Evolutionary conservation across 1,140 invertebrate species (phyloP).

Genomic region (Drosophila subobscura): DNA sequence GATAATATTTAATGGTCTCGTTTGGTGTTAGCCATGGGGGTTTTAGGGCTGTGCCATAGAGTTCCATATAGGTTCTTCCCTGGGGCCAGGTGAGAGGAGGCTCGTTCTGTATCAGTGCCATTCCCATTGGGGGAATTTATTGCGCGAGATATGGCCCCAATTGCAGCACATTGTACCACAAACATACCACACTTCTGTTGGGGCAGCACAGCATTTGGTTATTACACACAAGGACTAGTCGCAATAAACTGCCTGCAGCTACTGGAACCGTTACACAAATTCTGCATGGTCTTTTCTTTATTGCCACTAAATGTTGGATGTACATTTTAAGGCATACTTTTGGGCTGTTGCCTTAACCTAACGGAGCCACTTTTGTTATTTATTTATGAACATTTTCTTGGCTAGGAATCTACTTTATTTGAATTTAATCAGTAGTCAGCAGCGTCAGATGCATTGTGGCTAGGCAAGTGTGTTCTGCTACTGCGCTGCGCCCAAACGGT

Average conservation of each 20-base stretch:
- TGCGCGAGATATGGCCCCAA: constrained; percentile 8
- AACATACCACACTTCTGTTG: not conserved
- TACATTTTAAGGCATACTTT: constrained; percentile 27
- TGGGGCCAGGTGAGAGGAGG: not conserved
- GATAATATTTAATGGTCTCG: constrained; percentile 9
- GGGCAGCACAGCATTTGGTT: not conserved
- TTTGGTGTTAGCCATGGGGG: constrained; percentile 5
- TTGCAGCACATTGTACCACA: not conserved
- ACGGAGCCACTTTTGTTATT: rapidly evolving
- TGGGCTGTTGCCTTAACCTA: not conserved
- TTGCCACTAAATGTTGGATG: too few relatives aligned
- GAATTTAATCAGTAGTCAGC: too few relatives aligned
- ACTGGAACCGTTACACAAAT: not conserved
- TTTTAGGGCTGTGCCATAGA: constrained; percentile 16
- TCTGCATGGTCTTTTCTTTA: not conserved
- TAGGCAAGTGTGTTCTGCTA: too few relatives aligned
- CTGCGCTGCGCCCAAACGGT: too few relatives aligned
- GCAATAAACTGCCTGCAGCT: not conserved
- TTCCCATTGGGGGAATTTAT: constrained; percentile 19
- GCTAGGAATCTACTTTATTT: too few relatives aligned
- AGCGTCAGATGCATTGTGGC: too few relatives aligned
- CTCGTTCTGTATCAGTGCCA: constrained; percentile 19
- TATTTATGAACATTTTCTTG: not conserved
- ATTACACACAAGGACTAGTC: not conserved
- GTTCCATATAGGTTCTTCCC: constrained; percentile 16